Evolutionary conservation across 2,113 vertebrate species (phyloP).

Genomic region (Cyanoramphus novaezelandiae): DNA sequence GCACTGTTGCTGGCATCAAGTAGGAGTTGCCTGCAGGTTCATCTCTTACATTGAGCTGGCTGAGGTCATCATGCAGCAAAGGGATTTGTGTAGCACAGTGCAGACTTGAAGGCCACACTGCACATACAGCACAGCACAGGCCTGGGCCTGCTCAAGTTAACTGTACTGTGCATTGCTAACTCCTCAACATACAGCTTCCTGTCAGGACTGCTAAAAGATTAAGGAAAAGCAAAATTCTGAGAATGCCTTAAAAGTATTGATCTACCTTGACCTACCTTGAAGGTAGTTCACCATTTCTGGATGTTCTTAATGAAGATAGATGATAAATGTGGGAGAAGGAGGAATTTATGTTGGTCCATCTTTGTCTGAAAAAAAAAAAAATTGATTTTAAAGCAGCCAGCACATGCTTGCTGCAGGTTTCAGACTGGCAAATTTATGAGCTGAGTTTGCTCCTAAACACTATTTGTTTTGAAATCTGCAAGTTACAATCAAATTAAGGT

Average conservation of each 20-base stretch:
- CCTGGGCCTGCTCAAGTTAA: background rate
- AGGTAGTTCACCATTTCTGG: background rate
- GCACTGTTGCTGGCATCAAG: fast-evolving
- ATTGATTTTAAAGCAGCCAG: background rate
- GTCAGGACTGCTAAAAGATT: background rate
- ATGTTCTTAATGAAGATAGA: background rate
- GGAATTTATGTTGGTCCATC: background rate
- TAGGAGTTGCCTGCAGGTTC: background rate
- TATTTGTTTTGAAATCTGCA: background rate
- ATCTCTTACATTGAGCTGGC: background rate
- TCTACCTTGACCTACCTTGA: background rate
- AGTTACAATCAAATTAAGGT: background rate
- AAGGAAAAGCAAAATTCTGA: background rate
- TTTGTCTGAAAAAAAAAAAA: background rate
- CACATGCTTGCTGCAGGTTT: background rate
- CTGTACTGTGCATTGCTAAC: background rate
- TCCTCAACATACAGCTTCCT: background rate
- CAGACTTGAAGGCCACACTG: fast-evolving
- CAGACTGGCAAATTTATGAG: background rate
- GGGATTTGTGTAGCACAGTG: background rate
- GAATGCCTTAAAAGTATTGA: background rate
- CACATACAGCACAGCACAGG: background rate
- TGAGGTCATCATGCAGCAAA: fast-evolving
- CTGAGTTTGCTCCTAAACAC: background rate
- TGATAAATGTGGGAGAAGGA: background rate